Conservation (phyloP, 2,113 vertebrate genomes). For the Pachyramphus minor region DNA sequence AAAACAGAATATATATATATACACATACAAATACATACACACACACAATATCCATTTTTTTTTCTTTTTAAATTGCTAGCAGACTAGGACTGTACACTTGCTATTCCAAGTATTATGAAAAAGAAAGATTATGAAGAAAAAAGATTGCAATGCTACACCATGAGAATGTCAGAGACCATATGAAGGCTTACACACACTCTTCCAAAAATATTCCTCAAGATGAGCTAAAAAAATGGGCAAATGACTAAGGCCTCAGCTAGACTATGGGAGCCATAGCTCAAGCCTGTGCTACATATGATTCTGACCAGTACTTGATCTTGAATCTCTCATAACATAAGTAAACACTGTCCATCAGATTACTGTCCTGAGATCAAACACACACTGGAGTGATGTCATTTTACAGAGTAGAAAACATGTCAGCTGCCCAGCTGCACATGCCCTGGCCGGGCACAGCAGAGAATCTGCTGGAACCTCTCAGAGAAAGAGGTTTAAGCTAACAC, state of each 20-base stretch:
- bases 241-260: neutral
- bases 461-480: neutral
- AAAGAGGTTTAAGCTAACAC: neutral
- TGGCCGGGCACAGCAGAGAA: neutral
- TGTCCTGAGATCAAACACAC: neutral
- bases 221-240: neutral
- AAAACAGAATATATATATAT: neutral
- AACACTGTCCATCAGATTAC: neutral
- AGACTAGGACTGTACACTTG: neutral
- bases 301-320: neutral
- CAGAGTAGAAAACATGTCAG: rapidly evolving
- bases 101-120: neutral
- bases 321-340: neutral
- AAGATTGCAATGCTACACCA: neutral
- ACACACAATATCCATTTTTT: neutral
- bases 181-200: neutral
- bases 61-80: neutral
- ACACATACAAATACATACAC: neutral
- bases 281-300: neutral
- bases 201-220: neutral
- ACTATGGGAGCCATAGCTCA: neutral
- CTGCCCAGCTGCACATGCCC: neutral
- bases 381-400: neutral
- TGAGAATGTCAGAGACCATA: neutral
- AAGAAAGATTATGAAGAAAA: neutral